Conservation (phyloP, 1,140 invertebrate species). For the Ladona fulva region DNA sequence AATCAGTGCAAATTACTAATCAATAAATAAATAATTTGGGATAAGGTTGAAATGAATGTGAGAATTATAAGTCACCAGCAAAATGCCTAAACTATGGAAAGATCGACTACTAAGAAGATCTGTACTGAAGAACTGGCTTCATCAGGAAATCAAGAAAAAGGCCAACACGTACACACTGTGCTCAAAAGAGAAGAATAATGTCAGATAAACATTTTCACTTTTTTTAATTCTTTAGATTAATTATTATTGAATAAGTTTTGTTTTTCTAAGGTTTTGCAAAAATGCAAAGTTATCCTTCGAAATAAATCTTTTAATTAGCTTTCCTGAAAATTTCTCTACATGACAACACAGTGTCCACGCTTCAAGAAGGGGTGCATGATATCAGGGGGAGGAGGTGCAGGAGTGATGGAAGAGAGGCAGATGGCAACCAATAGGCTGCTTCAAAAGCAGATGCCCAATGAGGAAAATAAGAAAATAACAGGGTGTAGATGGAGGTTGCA, state of each 20-base stretch:
- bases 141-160: constrained; percentile 9
- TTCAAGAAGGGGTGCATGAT: not conserved
- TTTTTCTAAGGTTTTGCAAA: not conserved
- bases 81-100: not conserved
- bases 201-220: not conserved
- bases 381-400: not conserved
- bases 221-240: not conserved
- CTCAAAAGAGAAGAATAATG: not conserved
- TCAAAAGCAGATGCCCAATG: not conserved
- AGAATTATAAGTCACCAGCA: not conserved
- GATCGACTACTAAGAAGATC: not conserved
- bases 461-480: not conserved
- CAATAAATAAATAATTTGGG: not conserved
- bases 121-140: not conserved
- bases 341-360: not conserved
- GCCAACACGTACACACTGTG: not conserved
- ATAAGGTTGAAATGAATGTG: not conserved
- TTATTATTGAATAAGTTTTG: not conserved
- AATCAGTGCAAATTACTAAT: not conserved
- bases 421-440: not conserved
- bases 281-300: too few species aligned
- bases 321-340: not conserved
- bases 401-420: constrained; percentile 2
- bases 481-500: not conserved
- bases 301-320: too few species aligned